Percentiles rank a stretch among this genome's conserved stretches.
Conservation (phyloP, 1,140 invertebrate species). For the Orius insidiosus region DNA sequence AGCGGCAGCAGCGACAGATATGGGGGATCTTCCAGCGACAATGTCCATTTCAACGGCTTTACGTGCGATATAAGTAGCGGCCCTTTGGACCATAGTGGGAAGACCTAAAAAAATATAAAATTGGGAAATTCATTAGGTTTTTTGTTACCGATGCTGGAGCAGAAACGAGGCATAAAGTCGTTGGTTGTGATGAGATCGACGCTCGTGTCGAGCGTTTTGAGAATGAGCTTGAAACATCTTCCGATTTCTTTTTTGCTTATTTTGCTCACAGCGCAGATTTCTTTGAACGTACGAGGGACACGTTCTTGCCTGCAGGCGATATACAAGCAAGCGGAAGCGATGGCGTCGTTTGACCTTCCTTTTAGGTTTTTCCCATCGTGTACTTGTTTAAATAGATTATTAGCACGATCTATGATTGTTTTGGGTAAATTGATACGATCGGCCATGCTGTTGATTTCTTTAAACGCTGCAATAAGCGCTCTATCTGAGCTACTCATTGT, state of each 20-base stretch:
- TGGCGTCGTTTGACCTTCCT: slow-evolving; percentile 80
- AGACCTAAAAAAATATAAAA: slow-evolving; percentile 33
- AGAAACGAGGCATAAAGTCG: slow-evolving; percentile 94
- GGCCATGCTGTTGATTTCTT: slow-evolving; percentile 94
- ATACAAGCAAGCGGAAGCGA: slow-evolving; percentile 95
- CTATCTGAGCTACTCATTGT: slow-evolving; percentile 86
- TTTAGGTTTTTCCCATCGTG: slow-evolving; percentile 94
- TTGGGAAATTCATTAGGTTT: too few species aligned
- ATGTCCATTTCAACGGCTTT: slow-evolving; percentile 95
- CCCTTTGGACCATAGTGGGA: slow-evolving; percentile 81
- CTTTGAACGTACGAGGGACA: slow-evolving; percentile 96
- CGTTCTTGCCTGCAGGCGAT: slow-evolving; percentile 98
- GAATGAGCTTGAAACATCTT: slow-evolving; percentile 84
- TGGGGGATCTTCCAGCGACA: slow-evolving; percentile 95
- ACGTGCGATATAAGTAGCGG: slow-evolving; percentile 89
- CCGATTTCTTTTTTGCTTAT: slow-evolving; percentile 99
- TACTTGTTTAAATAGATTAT: slow-evolving; percentile 93
- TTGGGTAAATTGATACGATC: slow-evolving; percentile 93
- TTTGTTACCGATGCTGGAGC: slow-evolving; percentile 56
- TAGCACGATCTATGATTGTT: slow-evolving; percentile 87
- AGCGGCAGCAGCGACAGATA: slow-evolving; percentile 95
- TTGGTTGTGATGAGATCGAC: slow-evolving; percentile 96
- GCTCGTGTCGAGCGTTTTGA: slow-evolving; percentile 83
- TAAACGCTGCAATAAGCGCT: slow-evolving; percentile 85
- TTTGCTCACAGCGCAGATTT: slow-evolving; percentile 96